Base-by-base conservation (phyloP, 2,888 invertebrate genomes). In the Drosophila diplacantha region DNA sequence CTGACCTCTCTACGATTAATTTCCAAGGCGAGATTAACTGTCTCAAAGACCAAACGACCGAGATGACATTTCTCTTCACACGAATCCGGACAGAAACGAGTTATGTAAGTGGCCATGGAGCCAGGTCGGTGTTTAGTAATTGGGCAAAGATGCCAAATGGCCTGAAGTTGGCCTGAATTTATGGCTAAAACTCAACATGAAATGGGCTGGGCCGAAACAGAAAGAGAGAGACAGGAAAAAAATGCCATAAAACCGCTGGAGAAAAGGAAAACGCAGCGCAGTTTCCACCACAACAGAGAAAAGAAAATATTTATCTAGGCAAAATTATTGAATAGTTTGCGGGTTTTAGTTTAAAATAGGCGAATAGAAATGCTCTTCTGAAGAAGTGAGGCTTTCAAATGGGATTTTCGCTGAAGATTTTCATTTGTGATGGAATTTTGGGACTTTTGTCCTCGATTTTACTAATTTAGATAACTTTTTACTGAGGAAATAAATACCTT, bases 1-100 rank as follows among this genome's bases (percentile, higher is more conserved):
- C 35, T 66, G 65, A 66, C 65, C 65, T 43, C 58, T 32, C 64
- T 29, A 5, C 4, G 35, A 43, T 43, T 31, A 35, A 44, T 44
- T 56, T 58, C 44, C 12, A 18, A 26, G 51, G 35, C 37, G 47
- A 57, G 51, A 57, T 51, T 47, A 41, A 51, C 34, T 41, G 46
- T 11, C 37, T 29, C 18, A 49, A 49, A 61, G 41, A 54, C 34
- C 41, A 22, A 31, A 12, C 43, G 16, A 16, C 43, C 37, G 9
- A 62, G 37, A 60, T 71, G 79, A 64, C 75, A 72, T 64, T 60
- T 80, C 78, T 64, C 34, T 50, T 47, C 39, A 59, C 64, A 75
- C 70, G 34, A 47, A 60, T 43, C 60, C 43, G 32, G 32, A 9
- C 55, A 60, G 34, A 67, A 80, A 73, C 78, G 50, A 72, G 75